phyloP scores from a whole-genome alignment of 35 echinoderm and acorn worm species.

The Heliocidaris tuberculata region DNA sequence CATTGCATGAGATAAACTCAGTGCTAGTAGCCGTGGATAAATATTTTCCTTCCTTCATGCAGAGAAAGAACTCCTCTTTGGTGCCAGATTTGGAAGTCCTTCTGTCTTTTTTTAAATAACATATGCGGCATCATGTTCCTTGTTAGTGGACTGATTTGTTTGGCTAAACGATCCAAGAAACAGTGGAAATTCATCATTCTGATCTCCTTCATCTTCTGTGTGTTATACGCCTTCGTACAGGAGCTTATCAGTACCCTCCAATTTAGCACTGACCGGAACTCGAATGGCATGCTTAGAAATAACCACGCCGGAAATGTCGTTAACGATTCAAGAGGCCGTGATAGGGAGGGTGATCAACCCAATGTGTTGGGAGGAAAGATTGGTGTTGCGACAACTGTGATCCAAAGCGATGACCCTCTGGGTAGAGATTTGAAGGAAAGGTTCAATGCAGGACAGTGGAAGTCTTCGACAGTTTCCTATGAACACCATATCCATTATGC shows the following conservation, averaged over 20 bases:
- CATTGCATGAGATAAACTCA: too few species aligned
- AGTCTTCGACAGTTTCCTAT: background rate
- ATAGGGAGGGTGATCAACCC: background rate
- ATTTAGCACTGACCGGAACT: background rate
- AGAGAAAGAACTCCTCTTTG: too few species aligned
- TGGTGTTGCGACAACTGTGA: background rate
- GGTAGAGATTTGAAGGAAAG: background rate
- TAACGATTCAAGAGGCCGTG: background rate
- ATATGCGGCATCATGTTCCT: background rate
- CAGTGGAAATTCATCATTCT: background rate
- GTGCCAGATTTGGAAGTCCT: too few species aligned
- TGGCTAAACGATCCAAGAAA: background rate
- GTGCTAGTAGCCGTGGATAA: too few species aligned
- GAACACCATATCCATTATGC: conserved; percentile 47
- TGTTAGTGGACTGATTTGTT: background rate
- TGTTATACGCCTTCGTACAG: background rate
- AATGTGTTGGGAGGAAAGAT: background rate
- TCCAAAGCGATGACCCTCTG: background rate
- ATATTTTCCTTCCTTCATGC: too few species aligned
- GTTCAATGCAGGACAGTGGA: background rate
- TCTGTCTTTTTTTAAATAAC: too few species aligned
- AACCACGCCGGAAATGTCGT: background rate
- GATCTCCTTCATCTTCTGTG: background rate
- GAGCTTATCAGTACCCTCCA: background rate
- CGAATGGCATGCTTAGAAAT: background rate